Conservation (phyloP, 2,888 invertebrate genomes). For the Amblyjoppa fuscipennis region DNA sequence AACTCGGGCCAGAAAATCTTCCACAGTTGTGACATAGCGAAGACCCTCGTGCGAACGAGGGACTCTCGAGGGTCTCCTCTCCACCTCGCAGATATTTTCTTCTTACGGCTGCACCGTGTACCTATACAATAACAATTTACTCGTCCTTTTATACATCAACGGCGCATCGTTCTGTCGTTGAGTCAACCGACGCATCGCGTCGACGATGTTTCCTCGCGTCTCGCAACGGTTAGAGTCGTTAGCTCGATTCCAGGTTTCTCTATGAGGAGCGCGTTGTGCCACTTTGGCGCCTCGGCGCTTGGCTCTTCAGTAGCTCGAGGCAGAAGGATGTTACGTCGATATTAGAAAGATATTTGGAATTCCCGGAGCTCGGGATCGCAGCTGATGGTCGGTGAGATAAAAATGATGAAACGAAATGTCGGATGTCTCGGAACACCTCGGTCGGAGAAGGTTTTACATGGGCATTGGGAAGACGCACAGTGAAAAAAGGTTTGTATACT, state of each 20-base stretch:
- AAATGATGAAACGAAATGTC: slow-evolving; percentile 4
- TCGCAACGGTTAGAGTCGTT: slow-evolving; percentile 35
- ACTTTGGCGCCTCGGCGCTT: slow-evolving; percentile 18
- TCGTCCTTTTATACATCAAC: slow-evolving; percentile 53
- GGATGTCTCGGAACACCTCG: neutral
- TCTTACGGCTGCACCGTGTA: slow-evolving; percentile 36
- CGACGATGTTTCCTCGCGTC: slow-evolving; percentile 34
- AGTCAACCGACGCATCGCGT: slow-evolving; percentile 52
- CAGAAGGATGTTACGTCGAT: neutral
- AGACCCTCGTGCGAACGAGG: slow-evolving; percentile 39
- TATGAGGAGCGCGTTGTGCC: neutral
- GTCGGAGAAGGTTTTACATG: neutral
- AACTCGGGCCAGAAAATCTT: slow-evolving; percentile 55
- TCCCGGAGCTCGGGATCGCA: neutral
- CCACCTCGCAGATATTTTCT: slow-evolving; percentile 51
- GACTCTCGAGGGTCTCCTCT: slow-evolving; percentile 46
- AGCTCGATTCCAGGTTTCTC: neutral
- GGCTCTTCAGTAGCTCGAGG: neutral
- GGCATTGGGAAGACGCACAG: neutral
- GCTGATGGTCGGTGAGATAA: neutral
- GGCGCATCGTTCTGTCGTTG: slow-evolving; percentile 45
- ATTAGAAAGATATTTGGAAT: neutral
- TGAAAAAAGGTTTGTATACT: neutral
- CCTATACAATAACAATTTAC: slow-evolving; percentile 63
- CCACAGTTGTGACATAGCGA: slow-evolving; percentile 3